Evolutionary conservation across 2,888 invertebrate genomes (phyloP).

Genomic region (Diarsia rubi): DNA sequence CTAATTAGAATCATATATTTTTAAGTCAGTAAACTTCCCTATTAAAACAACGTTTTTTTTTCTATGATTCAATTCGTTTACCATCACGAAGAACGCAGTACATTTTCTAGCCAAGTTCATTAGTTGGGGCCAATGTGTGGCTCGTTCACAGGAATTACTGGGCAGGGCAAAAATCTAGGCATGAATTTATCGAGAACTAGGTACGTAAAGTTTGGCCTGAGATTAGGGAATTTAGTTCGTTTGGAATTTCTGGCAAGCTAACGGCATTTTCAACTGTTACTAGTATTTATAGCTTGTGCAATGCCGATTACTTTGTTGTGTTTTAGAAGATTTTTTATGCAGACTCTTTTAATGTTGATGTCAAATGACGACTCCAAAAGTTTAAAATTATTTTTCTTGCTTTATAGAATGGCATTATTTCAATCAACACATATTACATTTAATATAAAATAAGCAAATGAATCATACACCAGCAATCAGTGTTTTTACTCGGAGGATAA

Average conservation of each 20-base stretch:
- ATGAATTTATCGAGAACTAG: slow-evolving; percentile 55
- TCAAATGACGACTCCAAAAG: background rate
- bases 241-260: slow-evolving; percentile 22
- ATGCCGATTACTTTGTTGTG: background rate
- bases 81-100: slow-evolving; percentile 50
- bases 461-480: too few relatives aligned
- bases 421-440: too few relatives aligned
- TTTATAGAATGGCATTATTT: background rate
- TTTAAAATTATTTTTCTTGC: background rate
- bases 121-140: slow-evolving; percentile 56
- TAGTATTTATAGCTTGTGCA: background rate
- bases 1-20: too few relatives aligned
- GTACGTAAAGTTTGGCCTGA: slow-evolving; percentile 40
- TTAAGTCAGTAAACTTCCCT: too few relatives aligned
- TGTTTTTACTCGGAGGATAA: background rate
- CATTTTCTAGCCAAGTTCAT: slow-evolving; percentile 55
- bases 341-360: background rate
- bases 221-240: slow-evolving; percentile 54
- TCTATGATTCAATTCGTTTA: slow-evolving; percentile 50
- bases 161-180: slow-evolving; percentile 61
- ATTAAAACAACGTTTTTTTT: slow-evolving; percentile 21
- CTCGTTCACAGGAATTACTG: slow-evolving; percentile 52
- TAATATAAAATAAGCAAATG: too few relatives aligned
- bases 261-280: background rate
- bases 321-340: background rate